These are phyloP conservation scores for Agriopis marginaria DNA, from an alignment of 2,888 invertebrate genomes.

Conservation along the genomic window DNA sequence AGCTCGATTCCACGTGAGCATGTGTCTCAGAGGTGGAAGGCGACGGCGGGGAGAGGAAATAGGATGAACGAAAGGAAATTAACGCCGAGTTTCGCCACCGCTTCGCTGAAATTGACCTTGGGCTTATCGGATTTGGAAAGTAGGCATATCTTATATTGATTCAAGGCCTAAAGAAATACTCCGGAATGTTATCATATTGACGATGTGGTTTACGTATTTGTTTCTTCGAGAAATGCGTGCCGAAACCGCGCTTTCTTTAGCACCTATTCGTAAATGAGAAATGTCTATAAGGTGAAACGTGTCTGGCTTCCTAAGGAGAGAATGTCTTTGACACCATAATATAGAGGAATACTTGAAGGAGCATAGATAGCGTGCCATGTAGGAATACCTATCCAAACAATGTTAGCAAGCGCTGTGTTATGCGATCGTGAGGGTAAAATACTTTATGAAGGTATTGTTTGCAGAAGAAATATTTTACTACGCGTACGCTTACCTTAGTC, in stretches of 20 bases:
- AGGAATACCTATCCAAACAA: constrained; percentile 52
- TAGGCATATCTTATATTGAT: constrained; percentile 41
- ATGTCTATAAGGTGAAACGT: constrained; percentile 61
- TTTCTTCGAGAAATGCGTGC: constrained; percentile 43
- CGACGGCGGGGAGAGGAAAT: constrained; percentile 79
- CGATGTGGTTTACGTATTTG: constrained; percentile 46
- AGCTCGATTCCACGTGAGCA: constrained; percentile 79
- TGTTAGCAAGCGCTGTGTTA: constrained; percentile 44
- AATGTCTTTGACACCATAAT: constrained; percentile 63
- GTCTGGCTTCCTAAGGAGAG: constrained; percentile 54
- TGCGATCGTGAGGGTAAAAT: constrained; percentile 44
- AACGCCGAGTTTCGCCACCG: constrained; percentile 76
- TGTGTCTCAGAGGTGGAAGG: constrained; percentile 84
- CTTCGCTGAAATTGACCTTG: constrained; percentile 71
- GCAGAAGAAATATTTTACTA: constrained; percentile 38
- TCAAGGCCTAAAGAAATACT: constrained; percentile 55
- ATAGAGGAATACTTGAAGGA: constrained; percentile 52
- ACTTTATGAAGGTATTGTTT: constrained; percentile 41
- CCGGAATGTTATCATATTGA: constrained; percentile 43
- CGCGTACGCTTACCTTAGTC: constrained; percentile 14
- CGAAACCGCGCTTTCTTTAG: constrained; percentile 51
- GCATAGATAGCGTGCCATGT: constrained; percentile 43
- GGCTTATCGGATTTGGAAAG: constrained; percentile 50
- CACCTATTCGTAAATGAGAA: constrained; percentile 61
- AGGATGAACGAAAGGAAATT: constrained; percentile 65